Evolutionary conservation across 2,113 vertebrate genomes (phyloP).

Genomic region (Brachypodius melanocephalos): DNA sequence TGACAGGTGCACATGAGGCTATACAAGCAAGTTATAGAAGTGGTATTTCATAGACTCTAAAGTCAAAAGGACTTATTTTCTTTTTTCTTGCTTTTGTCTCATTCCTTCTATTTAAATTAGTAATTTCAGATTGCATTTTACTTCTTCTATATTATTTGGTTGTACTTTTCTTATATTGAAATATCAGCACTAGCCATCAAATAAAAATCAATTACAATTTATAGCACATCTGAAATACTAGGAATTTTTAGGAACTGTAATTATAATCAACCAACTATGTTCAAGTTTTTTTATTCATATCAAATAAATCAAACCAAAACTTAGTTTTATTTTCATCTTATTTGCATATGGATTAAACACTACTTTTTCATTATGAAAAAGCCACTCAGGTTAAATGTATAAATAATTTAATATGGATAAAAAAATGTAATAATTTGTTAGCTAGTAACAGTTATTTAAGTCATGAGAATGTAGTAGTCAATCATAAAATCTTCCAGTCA

Average conservation of each 20-base stretch:
- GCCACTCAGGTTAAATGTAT: background rate
- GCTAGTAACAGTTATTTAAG: background rate
- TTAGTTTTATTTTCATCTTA: background rate
- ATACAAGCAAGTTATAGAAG: background rate
- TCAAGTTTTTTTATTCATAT: background rate
- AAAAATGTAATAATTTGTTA: background rate
- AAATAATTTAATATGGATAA: background rate
- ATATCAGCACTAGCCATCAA: background rate
- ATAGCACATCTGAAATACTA: background rate
- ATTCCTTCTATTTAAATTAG: background rate
- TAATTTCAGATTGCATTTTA: background rate
- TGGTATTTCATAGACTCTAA: background rate
- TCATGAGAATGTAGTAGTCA: background rate
- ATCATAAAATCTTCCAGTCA: background rate
- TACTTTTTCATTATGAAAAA: background rate
- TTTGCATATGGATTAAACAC: background rate
- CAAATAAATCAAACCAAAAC: background rate
- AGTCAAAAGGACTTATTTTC: background rate
- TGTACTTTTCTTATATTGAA: background rate
- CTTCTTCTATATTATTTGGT: background rate
- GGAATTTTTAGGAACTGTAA: background rate
- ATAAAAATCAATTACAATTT: background rate
- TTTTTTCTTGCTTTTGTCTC: background rate
- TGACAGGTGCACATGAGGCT: background rate
- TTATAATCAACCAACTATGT: background rate